Conservation (phyloP, 2,113 vertebrate genomes). For the Serinus canaria region DNA sequence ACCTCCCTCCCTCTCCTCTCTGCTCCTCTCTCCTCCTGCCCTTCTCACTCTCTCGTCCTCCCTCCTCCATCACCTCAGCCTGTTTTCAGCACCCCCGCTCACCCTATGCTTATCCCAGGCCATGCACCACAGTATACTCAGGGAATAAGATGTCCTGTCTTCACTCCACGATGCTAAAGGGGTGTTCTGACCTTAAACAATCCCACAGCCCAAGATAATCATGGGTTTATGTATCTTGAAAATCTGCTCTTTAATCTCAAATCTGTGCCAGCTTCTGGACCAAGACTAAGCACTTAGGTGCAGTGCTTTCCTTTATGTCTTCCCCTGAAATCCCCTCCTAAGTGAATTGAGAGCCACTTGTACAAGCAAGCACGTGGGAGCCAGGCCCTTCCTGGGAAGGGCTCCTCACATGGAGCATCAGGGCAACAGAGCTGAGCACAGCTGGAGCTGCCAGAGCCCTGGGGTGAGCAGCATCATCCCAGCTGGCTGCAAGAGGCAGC, state of each 20-base stretch:
- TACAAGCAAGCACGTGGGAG: fast-evolving
- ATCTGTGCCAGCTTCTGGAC: neutral
- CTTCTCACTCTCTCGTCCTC: too few species aligned
- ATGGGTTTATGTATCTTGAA: neutral
- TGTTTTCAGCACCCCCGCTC: too few species aligned
- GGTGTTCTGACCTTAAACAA: too few species aligned
- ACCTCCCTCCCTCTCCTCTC: too few species aligned
- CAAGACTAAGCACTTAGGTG: neutral
- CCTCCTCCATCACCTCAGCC: too few species aligned
- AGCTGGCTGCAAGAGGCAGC: neutral
- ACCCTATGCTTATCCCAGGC: too few species aligned
- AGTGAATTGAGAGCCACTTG: neutral
- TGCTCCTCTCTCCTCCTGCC: too few species aligned
- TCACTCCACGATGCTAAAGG: neutral
- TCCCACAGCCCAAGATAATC: neutral
- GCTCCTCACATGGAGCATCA: neutral
- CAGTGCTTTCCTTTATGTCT: neutral
- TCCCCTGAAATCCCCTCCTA: neutral
- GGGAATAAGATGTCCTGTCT: too few species aligned
- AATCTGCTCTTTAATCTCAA: neutral
- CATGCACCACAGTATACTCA: too few species aligned
- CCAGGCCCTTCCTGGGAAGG: neutral
- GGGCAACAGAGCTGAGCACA: neutral
- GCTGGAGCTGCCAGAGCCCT: neutral
- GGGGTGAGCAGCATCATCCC: neutral